Evolutionary conservation across 2,113 vertebrate species (phyloP), one percentile per base, ranked within the genome.

Genomic region (Alethe castanea): DNA sequence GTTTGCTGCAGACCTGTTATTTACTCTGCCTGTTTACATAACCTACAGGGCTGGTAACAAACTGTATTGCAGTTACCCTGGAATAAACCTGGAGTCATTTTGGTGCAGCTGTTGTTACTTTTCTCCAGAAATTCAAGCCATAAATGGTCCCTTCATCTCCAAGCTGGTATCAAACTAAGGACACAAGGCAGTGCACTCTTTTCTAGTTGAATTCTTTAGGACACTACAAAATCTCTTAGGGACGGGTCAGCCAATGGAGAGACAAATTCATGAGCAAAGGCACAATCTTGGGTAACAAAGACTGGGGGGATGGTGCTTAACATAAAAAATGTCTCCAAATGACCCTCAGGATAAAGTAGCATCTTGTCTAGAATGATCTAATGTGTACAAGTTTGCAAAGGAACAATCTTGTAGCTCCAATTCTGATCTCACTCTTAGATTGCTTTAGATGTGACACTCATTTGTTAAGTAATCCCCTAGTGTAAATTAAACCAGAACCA

Each of bases 1-100:
- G 56, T 88, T 86, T 92, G 57, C 90, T 90, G 36, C 65, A 81
- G 57, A n/a, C 36, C 50, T 50, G 31, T 48, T 94, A 44, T 92
- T 95, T 92, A n/a, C 57, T 81, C 67, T 78, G 65, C 9, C 38
- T 72, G 0, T 86, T 90, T 76, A 60, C 44, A 31, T 80, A 86
- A 90, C 62, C 62, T 47, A 5, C 12, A 12, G 81, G 50, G 15
- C 44, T 73, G 80, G 53, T 84, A 35, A 52, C 56, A 87, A 89
- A 53, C 40, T 23, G 38, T 66, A 90, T 52, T 92, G 66, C 73
- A 85, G 19, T 57, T 87, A 67, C 70, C 23, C 84, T 85, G 62
- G 29, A 65, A 48, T 91, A 87, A 92, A 73, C 62, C n/a, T 28
- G 20, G 31, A 79, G 35, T 23, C 33, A 38, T 81, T 69, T 50